Conservation (phyloP, 2,113 vertebrate genomes). For the Cyprinodon brontotheroides region DNA sequence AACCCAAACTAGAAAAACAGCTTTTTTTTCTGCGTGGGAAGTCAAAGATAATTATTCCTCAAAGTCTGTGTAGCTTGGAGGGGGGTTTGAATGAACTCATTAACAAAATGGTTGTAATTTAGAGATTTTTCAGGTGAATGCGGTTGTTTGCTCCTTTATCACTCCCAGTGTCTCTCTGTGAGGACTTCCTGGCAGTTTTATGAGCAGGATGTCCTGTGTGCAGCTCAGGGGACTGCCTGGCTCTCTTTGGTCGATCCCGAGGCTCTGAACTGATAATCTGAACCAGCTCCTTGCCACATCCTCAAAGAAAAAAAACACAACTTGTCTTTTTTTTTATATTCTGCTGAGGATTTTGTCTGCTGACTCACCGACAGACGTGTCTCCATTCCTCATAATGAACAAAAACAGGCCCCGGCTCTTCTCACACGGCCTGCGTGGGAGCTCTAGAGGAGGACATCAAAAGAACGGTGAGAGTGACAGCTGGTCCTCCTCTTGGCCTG, state of each 20-base stretch:
- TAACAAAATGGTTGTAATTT: constrained; percentile 18
- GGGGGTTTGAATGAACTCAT: constrained; percentile 19
- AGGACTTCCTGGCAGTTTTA: constrained; percentile 66
- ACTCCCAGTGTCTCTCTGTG: constrained; percentile 45
- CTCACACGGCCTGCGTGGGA: constrained; percentile 49
- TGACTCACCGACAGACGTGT: constrained; percentile 50
- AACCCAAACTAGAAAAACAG: neutral
- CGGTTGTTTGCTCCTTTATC: constrained; percentile 53
- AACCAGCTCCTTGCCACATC: constrained; percentile 37
- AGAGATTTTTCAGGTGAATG: constrained; percentile 36
- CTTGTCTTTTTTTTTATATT: constrained; percentile 49
- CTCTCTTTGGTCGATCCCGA: constrained; percentile 51
- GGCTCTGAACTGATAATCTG: constrained; percentile 57
- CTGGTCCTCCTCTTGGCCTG: constrained; percentile 75
- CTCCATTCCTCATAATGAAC: constrained; percentile 53
- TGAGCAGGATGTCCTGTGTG: constrained; percentile 71
- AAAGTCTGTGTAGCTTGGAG: constrained; percentile 16
- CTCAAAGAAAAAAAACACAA: constrained; percentile 50
- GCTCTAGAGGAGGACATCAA: constrained; percentile 67
- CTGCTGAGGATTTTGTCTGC: constrained; percentile 29
- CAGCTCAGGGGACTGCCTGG: constrained; percentile 44
- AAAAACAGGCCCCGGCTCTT: constrained; percentile 55
- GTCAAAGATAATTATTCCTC: constrained; percentile 39
- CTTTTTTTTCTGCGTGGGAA: constrained; percentile 31
- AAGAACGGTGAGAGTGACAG: constrained; percentile 72